Base-by-base conservation (phyloP, 2,113 vertebrate genomes). In the Puntigrus tetrazona region DNA sequence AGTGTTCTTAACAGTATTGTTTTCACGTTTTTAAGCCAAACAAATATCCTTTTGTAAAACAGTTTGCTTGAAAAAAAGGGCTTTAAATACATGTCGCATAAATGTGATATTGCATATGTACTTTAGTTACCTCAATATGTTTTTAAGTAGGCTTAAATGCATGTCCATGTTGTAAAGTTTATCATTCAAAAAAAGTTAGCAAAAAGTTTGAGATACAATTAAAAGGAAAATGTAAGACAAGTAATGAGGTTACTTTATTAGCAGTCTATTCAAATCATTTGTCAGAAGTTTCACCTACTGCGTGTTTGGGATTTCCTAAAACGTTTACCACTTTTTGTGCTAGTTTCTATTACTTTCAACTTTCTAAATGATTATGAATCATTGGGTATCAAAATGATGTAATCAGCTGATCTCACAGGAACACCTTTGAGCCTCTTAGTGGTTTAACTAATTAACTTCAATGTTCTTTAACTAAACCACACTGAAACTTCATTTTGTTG, bases 331-430 rank as follows among this genome's bases (percentile, higher is more conserved):
- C 6, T n/a, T 25, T 55, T 0, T 25, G 7, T 25, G 52, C 34
- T 78, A 61, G 34, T 43, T 78, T 78, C 76, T 61, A 61, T 41
- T 41, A 27, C 31, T 38, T 59, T 78, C 13, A 78, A 10, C 34
- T 61, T 77, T 11, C 52, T 50, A 29, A 75, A 55, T 77, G 75
- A 77, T 77, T 57, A 77, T 1, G 20, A 4, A 29, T 57, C 27
- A 25, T 3, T 36, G 31, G 8, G 10, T 38, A 78, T 57, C 50
- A 57, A n/a, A 55, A 34, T 22, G 1, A 78, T 78, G n/a, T 61
- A 38, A 18, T 61, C n/a, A 78, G 34, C 76, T 61, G 76, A 78
- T 78, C 76, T 78, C 76, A 78, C 22, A 27, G 13, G 13, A 27
- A 41, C 52, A 27, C 13, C 34, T 41, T 27, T 41, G 76, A 61